phyloP scores from a whole-genome alignment of 2,888 invertebrate genomes.

The Desoria tigrina region DNA sequence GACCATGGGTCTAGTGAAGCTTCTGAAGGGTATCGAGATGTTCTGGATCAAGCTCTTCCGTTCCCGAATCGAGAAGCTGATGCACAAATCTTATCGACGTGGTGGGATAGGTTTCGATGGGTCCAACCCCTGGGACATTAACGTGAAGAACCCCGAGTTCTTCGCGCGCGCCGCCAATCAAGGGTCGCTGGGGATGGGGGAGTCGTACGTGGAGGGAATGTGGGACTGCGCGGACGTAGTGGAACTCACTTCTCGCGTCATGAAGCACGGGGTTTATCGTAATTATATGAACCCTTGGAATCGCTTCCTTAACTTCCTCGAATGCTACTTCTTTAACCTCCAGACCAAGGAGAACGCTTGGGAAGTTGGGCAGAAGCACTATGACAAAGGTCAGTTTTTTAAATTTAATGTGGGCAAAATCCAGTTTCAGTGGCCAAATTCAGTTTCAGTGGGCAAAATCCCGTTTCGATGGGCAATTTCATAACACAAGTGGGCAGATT shows the following conservation, averaged over 20 bases:
- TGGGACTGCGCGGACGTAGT: constrained; percentile 36
- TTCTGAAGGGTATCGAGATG: neutral
- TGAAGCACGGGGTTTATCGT: constrained; percentile 22
- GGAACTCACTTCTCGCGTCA: constrained; percentile 28
- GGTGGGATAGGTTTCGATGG: constrained; percentile 28
- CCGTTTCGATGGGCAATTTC: too few species aligned
- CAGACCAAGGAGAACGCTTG: constrained; percentile 30
- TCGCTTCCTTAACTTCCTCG: constrained; percentile 29
- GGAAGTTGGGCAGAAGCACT: constrained; percentile 35
- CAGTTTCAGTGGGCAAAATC: neutral
- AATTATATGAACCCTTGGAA: constrained; percentile 29
- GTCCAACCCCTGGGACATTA: constrained; percentile 29
- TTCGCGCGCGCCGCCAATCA: constrained; percentile 20
- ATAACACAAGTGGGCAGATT: too few species aligned
- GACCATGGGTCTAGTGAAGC: neutral
- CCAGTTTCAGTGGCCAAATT: too few species aligned
- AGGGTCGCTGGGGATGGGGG: constrained; percentile 25
- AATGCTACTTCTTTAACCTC: constrained; percentile 32
- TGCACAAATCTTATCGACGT: neutral
- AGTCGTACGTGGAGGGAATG: constrained; percentile 30
- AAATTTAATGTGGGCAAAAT: neutral
- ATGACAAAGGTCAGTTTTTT: constrained; percentile 27
- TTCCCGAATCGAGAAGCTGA: neutral
- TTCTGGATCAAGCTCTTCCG: neutral
- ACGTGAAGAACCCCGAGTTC: constrained; percentile 30